These are phyloP conservation scores for Acromyrmex heyeri DNA, from an alignment of 1,140 invertebrate species.

Conservation along the genomic window DNA sequence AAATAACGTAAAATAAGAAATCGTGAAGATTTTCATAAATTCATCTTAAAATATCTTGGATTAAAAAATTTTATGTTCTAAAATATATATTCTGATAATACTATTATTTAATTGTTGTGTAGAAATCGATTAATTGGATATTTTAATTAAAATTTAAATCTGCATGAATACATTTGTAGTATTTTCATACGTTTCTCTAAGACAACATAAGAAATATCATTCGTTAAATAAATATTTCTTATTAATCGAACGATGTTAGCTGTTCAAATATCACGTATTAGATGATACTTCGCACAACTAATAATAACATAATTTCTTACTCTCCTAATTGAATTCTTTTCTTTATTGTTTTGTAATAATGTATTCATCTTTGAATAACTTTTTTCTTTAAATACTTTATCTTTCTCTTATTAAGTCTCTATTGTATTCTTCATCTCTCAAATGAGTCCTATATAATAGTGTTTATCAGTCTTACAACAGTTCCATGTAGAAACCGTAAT, in stretches of 20 bases:
- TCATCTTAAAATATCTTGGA: no score
- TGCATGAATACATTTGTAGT: neutral
- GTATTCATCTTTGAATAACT: neutral
- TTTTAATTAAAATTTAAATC: neutral
- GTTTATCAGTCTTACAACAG: neutral
- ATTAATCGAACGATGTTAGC: neutral
- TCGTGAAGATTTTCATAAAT: neutral
- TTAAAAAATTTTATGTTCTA: no score
- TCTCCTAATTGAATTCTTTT: neutral
- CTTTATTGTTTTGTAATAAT: neutral
- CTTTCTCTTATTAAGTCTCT: conserved; percentile 3
- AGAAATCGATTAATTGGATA: neutral
- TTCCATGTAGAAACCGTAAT: neutral
- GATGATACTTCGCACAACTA: neutral
- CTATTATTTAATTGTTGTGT: neutral
- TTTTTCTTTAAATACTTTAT: conserved; percentile 1
- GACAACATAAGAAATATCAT: neutral
- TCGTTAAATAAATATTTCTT: conserved; percentile 1
- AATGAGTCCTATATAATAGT: neutral
- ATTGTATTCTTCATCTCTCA: neutral
- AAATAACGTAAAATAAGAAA: neutral
- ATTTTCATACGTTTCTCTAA: neutral
- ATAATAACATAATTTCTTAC: conserved; percentile 1
- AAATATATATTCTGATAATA: no score
- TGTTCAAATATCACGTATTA: neutral